phyloP scores from a whole-genome alignment of 1,140 invertebrate species.

The Vanessa tameamea region DNA sequence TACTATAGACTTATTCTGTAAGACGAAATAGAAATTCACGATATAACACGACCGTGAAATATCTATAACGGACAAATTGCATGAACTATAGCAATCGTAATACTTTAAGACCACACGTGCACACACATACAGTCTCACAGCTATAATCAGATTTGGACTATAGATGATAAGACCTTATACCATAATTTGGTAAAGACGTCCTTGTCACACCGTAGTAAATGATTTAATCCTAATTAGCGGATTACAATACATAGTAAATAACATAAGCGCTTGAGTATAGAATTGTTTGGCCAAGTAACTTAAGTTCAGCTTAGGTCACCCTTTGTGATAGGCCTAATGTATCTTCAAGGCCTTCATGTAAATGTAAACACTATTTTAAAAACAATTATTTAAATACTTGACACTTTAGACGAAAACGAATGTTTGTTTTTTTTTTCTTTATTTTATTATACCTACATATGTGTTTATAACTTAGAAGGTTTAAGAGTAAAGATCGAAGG shows the following conservation, averaged over 20 bases:
- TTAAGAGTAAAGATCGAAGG: too few relatives aligned
- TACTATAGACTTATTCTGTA: too few relatives aligned
- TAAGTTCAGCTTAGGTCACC: conserved; percentile 43
- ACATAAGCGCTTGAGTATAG: conserved; percentile 24
- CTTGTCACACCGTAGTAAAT: conserved; percentile 41
- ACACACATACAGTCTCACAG: background rate
- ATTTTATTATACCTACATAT: too few relatives aligned
- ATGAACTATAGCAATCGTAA: too few relatives aligned
- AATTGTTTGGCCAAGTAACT: conserved; percentile 38
- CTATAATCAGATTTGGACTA: background rate
- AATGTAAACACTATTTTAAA: background rate
- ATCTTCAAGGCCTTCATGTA: conserved; percentile 26
- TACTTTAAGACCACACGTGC: too few relatives aligned
- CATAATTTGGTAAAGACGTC: conserved; percentile 23
- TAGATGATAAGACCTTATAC: background rate
- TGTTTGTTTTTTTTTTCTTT: too few relatives aligned
- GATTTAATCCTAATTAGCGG: conserved; percentile 46
- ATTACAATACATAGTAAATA: conserved; percentile 47
- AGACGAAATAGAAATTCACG: too few relatives aligned
- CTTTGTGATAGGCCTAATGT: conserved; percentile 36
- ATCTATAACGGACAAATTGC: too few relatives aligned
- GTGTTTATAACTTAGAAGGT: too few relatives aligned
- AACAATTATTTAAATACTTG: background rate
- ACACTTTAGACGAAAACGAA: background rate
- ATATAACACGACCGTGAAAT: too few relatives aligned